A percentile compares a stretch with the other conserved stretches of the same genome.
Evolutionary conservation across 2,797 vertebrate genomes (phyloP).

Genomic region (Limnodromus scolopaceus): DNA sequence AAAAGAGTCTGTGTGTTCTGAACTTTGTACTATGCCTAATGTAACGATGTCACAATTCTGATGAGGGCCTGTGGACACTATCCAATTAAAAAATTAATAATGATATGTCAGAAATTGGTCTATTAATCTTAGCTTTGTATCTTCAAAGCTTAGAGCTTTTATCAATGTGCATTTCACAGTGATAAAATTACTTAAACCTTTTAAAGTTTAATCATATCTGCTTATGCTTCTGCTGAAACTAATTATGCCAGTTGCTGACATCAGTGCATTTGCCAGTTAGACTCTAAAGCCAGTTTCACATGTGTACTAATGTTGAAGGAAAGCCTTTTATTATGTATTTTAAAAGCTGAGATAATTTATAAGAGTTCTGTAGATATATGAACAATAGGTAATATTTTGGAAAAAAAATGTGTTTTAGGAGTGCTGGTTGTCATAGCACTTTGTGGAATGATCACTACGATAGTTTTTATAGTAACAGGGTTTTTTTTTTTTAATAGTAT

Average conservation of each 20-base stretch:
- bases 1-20: not conserved
- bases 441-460: not conserved
- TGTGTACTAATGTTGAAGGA: not conserved
- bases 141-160: constrained; percentile 63
- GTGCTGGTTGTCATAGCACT: not conserved
- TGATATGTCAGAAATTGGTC: constrained; percentile 47
- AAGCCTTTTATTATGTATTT: constrained; percentile 6
- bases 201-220: constrained; percentile 67
- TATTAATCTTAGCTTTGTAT: constrained; percentile 62
- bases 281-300: not conserved
- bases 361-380: not conserved
- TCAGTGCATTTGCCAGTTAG: constrained; percentile 15
- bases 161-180: constrained; percentile 45
- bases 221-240: constrained; percentile 52
- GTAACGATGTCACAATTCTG: not conserved
- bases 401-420: not conserved
- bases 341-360: not conserved
- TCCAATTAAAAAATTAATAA: constrained; percentile 64
- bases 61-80: constrained; percentile 5
- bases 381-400: not conserved
- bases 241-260: constrained; percentile 58
- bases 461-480: not conserved
- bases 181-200: constrained; percentile 69
- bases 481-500: not conserved
- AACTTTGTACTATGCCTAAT: not conserved